These are phyloP conservation scores for Ophion ventricosus DNA, from an alignment of 2,888 invertebrate species.

Conservation along the genomic window DNA sequence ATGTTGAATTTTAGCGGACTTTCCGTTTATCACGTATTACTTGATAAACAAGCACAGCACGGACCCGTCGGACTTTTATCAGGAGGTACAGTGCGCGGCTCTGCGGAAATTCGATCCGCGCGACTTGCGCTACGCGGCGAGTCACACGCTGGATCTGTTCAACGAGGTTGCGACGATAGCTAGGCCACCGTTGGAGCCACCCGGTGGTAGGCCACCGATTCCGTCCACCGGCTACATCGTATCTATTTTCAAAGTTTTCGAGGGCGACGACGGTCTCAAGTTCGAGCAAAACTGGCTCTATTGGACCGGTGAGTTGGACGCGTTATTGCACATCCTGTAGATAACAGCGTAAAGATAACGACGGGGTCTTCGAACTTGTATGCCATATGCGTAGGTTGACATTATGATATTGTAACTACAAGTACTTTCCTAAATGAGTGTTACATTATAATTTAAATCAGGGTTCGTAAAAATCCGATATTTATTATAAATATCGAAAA, in stretches of 20 bases:
- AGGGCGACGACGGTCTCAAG: conserved; percentile 96
- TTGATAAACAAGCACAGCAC: conserved; percentile 94
- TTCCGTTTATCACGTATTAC: conserved; percentile 96
- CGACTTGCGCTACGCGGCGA: conserved; percentile 91
- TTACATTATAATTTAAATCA: too few species aligned
- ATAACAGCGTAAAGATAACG: neutral
- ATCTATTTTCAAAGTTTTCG: conserved; percentile 96
- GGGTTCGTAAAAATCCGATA: too few species aligned
- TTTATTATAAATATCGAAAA: too few species aligned
- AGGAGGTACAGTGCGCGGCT: conserved; percentile 92
- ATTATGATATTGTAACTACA: too few species aligned
- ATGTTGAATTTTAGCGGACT: conserved; percentile 87
- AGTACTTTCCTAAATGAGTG: too few species aligned
- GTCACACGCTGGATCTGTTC: conserved; percentile 93
- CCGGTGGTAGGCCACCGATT: conserved; percentile 91
- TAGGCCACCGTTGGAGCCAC: conserved; percentile 92
- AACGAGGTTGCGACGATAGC: conserved; percentile 96
- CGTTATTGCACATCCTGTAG: neutral
- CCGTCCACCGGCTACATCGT: conserved; percentile 95
- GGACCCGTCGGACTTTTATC: conserved; percentile 93
- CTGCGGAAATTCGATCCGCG: conserved; percentile 94
- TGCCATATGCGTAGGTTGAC: neutral
- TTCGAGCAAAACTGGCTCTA: conserved; percentile 97
- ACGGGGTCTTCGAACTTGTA: neutral
- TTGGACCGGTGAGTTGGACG: conserved; percentile 88